Conservation (phyloP, 2,113 vertebrate genomes). For the Hemicordylus capensis region DNA sequence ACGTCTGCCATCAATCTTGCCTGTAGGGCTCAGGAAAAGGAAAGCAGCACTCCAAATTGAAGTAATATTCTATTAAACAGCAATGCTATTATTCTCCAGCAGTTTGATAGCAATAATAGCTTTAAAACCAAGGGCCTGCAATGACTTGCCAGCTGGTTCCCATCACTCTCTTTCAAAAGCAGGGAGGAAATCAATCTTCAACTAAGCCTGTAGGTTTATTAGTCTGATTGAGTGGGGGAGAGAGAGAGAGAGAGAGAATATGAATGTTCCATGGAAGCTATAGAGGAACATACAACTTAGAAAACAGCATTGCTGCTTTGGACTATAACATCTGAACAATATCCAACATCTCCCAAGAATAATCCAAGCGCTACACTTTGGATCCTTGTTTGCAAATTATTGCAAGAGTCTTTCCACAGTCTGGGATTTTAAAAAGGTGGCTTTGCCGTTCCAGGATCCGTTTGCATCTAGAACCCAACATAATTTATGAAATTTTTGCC, state of each 20-base stretch:
- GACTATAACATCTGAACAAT: no score
- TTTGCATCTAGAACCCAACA: background rate
- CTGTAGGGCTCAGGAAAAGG: background rate
- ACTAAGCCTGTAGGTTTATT: slow-evolving; percentile 35
- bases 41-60: background rate
- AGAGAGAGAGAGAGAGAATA: slow-evolving; percentile 23
- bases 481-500: background rate
- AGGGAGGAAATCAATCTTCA: slow-evolving; percentile 40
- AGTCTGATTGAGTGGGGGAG: slow-evolving; percentile 29
- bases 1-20: slow-evolving; percentile 11
- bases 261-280: background rate
- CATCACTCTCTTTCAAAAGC: slow-evolving; percentile 45
- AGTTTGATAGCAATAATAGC: background rate
- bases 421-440: background rate
- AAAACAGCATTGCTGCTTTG: background rate
- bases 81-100: background rate
- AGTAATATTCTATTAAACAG: slow-evolving; percentile 37
- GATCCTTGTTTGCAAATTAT: background rate
- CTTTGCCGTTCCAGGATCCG: background rate
- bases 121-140: slow-evolving; percentile 5
- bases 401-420: background rate
- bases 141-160: background rate
- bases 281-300: background rate
- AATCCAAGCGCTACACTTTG: background rate
- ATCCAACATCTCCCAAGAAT: background rate